Percentiles rank a stretch among this genome's conserved stretches.
These are phyloP conservation scores for Ia io DNA, from an alignment of 2,113 vertebrate species.

Conservation along the genomic window DNA sequence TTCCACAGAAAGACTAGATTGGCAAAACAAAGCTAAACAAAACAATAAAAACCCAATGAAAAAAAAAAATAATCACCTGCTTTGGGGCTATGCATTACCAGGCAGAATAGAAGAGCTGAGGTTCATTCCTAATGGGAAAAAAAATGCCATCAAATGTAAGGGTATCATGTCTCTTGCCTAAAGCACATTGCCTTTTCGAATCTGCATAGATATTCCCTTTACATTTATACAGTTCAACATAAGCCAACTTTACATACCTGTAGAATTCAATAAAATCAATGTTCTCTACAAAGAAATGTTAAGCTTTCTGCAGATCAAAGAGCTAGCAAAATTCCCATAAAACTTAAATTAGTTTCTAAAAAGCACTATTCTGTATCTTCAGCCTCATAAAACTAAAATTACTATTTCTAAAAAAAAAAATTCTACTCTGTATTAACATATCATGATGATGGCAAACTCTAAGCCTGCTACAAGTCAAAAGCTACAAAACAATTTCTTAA, in stretches of 20 bases:
- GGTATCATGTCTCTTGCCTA: background rate
- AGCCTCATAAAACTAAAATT: background rate
- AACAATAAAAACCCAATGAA: background rate
- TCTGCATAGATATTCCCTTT: constrained; percentile 51
- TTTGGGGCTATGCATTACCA: constrained; percentile 27
- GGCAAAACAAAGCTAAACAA: constrained; percentile 10
- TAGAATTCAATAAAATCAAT: constrained; percentile 16
- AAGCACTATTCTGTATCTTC: constrained; percentile 3
- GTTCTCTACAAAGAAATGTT: constrained; percentile 28
- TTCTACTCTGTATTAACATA: background rate
- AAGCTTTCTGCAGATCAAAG: constrained; percentile 42
- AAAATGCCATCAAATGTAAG: constrained; percentile 32
- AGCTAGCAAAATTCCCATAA: constrained; percentile 31
- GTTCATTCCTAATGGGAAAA: constrained; percentile 2
- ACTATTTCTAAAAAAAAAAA: background rate
- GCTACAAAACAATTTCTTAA: constrained; percentile 41
- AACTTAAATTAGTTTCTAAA: constrained; percentile 38
- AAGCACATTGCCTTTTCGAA: constrained; percentile 53
- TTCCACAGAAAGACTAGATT: background rate
- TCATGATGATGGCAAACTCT: constrained; percentile 9
- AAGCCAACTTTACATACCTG: constrained; percentile 17
- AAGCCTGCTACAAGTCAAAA: constrained; percentile 24
- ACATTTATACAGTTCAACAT: constrained; percentile 31
- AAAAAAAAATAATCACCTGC: constrained; percentile 16
- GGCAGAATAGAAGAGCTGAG: constrained; percentile 2